Percentiles rank a stretch among this genome's conserved stretches.
These are phyloP conservation scores for Drosophila anceps DNA, from an alignment of 2,888 invertebrate species.

Conservation along the genomic window DNA sequence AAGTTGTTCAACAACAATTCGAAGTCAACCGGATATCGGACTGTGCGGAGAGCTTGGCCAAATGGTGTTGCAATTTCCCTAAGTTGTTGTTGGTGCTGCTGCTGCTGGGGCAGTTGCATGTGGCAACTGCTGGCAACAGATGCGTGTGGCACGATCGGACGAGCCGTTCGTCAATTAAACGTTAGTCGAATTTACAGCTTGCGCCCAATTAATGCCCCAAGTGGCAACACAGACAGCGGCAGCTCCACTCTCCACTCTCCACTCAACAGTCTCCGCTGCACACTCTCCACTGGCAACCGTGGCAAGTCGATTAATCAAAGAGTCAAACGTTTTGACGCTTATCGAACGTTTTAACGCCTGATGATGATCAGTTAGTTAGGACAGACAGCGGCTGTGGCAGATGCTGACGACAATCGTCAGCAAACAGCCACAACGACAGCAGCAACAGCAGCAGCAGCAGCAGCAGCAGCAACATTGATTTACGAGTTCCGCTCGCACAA, in stretches of 20 bases:
- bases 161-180: conserved; percentile 53
- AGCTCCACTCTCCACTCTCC: conserved; percentile 7
- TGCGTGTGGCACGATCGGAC: conserved; percentile 60
- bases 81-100: conserved; percentile 28
- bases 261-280: background rate
- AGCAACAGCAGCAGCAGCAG: conserved; percentile 1
- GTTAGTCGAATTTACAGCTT: conserved; percentile 44
- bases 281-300: conserved; percentile 26
- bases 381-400: conserved; percentile 12
- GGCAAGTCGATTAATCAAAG: conserved; percentile 53
- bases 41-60: conserved; percentile 41
- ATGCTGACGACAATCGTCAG: conserved; percentile 42
- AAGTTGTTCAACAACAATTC: conserved; percentile 63
- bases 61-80: conserved; percentile 69
- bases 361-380: conserved; percentile 38
- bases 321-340: conserved; percentile 46
- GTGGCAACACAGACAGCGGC: conserved; percentile 6
- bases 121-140: conserved; percentile 51
- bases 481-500: conserved; percentile 61
- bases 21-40: conserved; percentile 63
- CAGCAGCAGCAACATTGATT: conserved; percentile 35
- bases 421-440: background rate
- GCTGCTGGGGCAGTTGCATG: conserved; percentile 35
- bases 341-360: conserved; percentile 57
- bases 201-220: conserved; percentile 55